Conservation (phyloP, 37 sponge, comb jelly and placozoan genomes). For the Halichondria panicea region DNA sequence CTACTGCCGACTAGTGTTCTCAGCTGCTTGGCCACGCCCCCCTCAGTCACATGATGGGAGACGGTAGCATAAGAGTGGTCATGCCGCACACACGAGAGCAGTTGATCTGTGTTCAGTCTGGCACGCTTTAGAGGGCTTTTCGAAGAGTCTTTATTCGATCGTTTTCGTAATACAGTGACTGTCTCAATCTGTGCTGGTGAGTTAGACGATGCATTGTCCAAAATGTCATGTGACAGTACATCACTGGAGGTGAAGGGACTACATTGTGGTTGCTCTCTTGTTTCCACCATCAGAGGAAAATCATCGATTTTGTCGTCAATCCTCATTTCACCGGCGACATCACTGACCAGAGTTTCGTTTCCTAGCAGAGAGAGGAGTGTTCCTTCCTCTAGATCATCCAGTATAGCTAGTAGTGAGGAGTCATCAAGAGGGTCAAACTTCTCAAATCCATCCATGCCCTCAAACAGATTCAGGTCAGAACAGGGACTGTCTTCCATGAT, state of each 20-base stretch:
- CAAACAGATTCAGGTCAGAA: not conserved
- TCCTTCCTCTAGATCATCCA: slow-evolving; percentile 46
- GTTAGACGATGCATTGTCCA: too few species aligned
- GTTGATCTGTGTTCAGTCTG: slow-evolving; percentile 1
- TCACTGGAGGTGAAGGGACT: too few species aligned
- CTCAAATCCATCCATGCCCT: slow-evolving; percentile 16
- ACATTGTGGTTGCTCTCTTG: not conserved
- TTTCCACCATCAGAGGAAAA: not conserved
- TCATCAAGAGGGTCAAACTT: slow-evolving; percentile 5
- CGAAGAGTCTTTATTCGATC: not conserved
- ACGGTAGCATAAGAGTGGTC: slow-evolving; percentile 38
- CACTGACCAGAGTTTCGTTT: not conserved
- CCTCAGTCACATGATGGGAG: too few species aligned
- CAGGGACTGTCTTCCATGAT: not conserved
- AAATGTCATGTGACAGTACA: too few species aligned
- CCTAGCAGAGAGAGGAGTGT: slow-evolving; percentile 25
- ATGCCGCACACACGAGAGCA: slow-evolving; percentile 31
- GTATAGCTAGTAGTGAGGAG: slow-evolving; percentile 6
- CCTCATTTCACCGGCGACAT: not conserved
- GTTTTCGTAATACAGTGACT: not conserved
- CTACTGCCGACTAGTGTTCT: slow-evolving; percentile 12
- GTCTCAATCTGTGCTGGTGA: too few species aligned
- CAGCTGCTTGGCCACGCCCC: too few species aligned
- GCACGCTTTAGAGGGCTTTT: not conserved
- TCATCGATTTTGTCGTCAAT: not conserved